Evolutionary conservation across 2,113 vertebrate species (phyloP).

Genomic region (Coreoperca whiteheadi): DNA sequence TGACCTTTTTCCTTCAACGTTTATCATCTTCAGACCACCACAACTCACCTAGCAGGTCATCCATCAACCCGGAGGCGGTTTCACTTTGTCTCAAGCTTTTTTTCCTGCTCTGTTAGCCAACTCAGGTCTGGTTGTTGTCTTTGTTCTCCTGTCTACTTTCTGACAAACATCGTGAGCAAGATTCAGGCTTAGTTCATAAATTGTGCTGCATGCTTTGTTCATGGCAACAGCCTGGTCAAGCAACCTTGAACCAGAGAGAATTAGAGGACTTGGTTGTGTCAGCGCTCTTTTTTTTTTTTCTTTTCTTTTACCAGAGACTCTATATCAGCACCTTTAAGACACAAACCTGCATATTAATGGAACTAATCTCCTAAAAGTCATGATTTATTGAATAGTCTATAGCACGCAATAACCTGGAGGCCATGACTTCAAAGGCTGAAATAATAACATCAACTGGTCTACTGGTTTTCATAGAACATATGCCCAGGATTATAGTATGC

Average conservation of each 20-base stretch:
- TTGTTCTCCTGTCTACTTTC: constrained; percentile 13
- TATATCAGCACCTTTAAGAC: not conserved
- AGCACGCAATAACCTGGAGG: constrained; percentile 37
- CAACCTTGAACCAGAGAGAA: constrained; percentile 24
- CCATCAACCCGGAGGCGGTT: constrained; percentile 41
- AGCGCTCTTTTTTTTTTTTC: constrained; percentile 42
- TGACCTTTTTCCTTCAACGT: constrained; percentile 51
- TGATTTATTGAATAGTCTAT: constrained; percentile 58
- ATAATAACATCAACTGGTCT: constrained; percentile 50
- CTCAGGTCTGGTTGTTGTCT: constrained; percentile 24
- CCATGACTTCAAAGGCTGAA: constrained; percentile 60
- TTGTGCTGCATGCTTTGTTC: constrained; percentile 23
- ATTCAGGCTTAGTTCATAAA: constrained; percentile 7
- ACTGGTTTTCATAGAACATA: constrained; percentile 59
- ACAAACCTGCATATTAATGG: constrained; percentile 31
- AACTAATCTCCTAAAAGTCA: constrained; percentile 17
- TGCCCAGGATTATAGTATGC: constrained; percentile 29
- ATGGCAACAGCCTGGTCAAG: not conserved
- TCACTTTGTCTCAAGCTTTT: constrained; percentile 43
- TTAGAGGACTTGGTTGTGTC: not conserved
- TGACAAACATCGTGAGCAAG: not conserved
- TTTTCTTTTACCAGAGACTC: constrained; percentile 17
- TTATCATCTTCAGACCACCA: constrained; percentile 41
- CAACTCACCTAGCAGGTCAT: constrained; percentile 52
- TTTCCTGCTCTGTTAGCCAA: constrained; percentile 15